Base-by-base conservation (phyloP, 2,113 vertebrate species). In the Brienomyrus longianalis region DNA sequence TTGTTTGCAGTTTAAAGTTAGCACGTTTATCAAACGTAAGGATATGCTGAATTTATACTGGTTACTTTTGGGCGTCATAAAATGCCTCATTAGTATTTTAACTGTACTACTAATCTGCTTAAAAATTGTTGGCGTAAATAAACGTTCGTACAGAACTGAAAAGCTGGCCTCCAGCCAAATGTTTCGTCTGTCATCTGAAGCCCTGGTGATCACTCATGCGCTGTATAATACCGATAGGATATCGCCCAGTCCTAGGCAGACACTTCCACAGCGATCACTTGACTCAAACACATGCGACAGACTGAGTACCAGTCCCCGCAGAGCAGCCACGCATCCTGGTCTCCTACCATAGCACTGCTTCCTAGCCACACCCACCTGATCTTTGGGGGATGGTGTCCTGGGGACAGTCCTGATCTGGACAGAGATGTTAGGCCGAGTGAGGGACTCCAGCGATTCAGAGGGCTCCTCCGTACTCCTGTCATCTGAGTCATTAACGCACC, bases 321-420 rank as follows among this genome's bases (percentile, higher is more conserved):
- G 56, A n/a, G 56, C 11, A 35, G n/a, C 66, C 66, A 31, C 10
- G 23, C 27, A 3, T 9, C 10, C 66, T 39, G 4, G 31, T 39
- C 11, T 77, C 74, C 6, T 17, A 80, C 15, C 31, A 39, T 19
- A 80, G 31, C 3, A 39, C 13, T 0, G 3, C 13, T 77, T 39
- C n/a, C 31, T 77, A 39, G 4, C 27, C 74, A 56, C 43, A 54
- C 47, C 84, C 35, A 93, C 93, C 93, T 91, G 89, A 56, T 91
- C 90, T 83, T n/a, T 88, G 35, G 89, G 52, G 35, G 23, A 89
- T 8, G 5, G 27, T 9, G 86, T 54, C 52, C 85, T 83, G 89
- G 27, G 77, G 35, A 91, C 43, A 39, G 88, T 87, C 62, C 91
- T 92, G 17, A 91, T 83, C 35, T 89, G 93, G 84, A 92, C 5